phyloP scores from a whole-genome alignment of 2,797 vertebrate genomes.

The Bucorvus abyssinicus region DNA sequence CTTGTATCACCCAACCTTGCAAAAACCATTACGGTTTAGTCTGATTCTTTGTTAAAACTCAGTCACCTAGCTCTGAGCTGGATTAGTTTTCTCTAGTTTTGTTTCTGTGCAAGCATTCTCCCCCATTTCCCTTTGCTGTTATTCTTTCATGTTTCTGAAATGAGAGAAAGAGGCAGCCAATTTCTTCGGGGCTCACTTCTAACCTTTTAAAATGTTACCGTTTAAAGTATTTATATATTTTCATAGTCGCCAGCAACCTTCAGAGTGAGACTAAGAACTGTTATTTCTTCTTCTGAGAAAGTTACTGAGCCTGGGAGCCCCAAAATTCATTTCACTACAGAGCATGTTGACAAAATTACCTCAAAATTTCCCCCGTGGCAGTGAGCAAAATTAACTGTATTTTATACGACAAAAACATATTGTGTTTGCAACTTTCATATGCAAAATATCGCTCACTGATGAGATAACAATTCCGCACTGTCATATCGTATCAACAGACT shows the following conservation, averaged over 20 bases:
- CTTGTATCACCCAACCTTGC: neutral
- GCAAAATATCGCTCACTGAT: slow-evolving; percentile 19
- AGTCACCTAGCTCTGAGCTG: neutral
- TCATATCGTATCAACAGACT: neutral
- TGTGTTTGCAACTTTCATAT: slow-evolving; percentile 18
- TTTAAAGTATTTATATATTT: slow-evolving; percentile 36
- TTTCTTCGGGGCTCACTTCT: slow-evolving; percentile 37
- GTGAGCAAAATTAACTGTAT: slow-evolving; percentile 54
- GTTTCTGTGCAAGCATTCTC: neutral
- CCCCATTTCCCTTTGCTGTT: neutral
- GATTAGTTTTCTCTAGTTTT: neutral
- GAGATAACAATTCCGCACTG: slow-evolving; percentile 16
- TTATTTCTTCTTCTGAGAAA: slow-evolving; percentile 21
- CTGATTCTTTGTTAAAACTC: neutral
- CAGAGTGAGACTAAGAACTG: slow-evolving; percentile 26
- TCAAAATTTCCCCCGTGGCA: slow-evolving; percentile 37
- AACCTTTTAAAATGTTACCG: slow-evolving; percentile 13
- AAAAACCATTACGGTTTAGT: neutral
- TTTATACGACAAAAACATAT: slow-evolving; percentile 47
- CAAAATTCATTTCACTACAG: slow-evolving; percentile 49
- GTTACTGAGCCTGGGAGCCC: neutral
- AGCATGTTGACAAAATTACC: slow-evolving; percentile 48
- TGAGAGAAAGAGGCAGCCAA: neutral
- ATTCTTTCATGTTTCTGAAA: neutral
- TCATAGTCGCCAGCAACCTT: slow-evolving; percentile 6